These are phyloP conservation scores for Volucella zonaria DNA, from an alignment of 2,888 invertebrate species.

Conservation along the genomic window DNA sequence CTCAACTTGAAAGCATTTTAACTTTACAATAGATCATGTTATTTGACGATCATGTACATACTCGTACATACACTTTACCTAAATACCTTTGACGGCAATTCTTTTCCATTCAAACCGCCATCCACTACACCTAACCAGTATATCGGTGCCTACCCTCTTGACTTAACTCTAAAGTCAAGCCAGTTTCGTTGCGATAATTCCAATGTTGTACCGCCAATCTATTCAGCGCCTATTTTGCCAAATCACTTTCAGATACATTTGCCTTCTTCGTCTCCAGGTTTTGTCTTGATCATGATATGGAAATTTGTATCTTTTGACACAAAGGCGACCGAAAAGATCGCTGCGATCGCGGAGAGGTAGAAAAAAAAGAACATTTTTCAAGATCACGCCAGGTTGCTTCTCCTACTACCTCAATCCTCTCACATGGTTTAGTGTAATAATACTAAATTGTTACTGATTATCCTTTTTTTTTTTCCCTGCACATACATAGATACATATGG, in stretches of 20 bases:
- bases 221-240: constrained; percentile 70
- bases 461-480: constrained; percentile 75
- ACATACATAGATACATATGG: background rate
- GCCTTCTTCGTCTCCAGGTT: constrained; percentile 40
- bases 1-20: constrained; percentile 18
- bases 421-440: constrained; percentile 79
- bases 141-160: constrained; percentile 8
- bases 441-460: constrained; percentile 83
- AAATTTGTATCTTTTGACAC: constrained; percentile 74
- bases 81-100: constrained; percentile 49
- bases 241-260: constrained; percentile 69
- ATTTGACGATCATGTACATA: constrained; percentile 46
- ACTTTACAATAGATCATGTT: constrained; percentile 48
- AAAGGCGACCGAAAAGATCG: constrained; percentile 71
- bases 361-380: constrained; percentile 46
- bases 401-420: background rate
- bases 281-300: constrained; percentile 70
- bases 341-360: constrained; percentile 35
- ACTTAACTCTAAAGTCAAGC: constrained; percentile 26
- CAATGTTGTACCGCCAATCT: constrained; percentile 56
- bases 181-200: constrained; percentile 34
- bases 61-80: constrained; percentile 32
- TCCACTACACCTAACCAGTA: constrained; percentile 1
- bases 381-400: constrained; percentile 49
- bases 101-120: constrained; percentile 48